phyloP scores from a whole-genome alignment of 2,797 vertebrate species.

The Silurus aristotelis region DNA sequence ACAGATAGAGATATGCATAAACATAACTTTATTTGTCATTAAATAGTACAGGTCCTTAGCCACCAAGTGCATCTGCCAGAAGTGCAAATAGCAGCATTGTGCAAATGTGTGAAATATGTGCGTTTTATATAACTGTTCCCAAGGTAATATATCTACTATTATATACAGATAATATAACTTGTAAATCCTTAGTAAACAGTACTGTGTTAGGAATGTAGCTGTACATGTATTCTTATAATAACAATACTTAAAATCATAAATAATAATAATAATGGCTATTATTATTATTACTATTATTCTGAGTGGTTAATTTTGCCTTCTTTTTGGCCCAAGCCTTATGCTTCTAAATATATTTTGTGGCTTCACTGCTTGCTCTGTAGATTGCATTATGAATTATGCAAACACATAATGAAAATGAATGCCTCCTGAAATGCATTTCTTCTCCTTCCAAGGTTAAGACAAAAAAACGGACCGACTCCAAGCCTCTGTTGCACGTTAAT shows the following conservation, averaged over 20 bases:
- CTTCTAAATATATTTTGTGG: neutral
- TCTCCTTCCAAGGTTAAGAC: conserved; percentile 14
- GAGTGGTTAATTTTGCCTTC: neutral
- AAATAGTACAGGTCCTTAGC: no score
- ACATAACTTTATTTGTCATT: no score
- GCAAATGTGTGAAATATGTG: no score
- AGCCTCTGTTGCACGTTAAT: neutral
- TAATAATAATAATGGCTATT: no score
- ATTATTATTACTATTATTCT: neutral
- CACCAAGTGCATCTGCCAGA: no score
- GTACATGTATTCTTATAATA: neutral
- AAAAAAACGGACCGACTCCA: conserved; percentile 23
- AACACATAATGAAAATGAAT: conserved; percentile 10
- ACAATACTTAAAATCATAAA: neutral
- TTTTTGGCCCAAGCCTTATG: neutral
- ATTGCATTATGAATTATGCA: conserved; percentile 22
- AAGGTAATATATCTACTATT: no score
- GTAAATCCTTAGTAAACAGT: no score
- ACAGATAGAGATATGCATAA: no score
- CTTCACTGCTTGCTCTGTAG: neutral
- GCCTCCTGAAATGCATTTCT: conserved; percentile 15
- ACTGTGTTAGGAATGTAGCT: no score
- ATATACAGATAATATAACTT: no score
- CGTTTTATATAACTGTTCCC: no score
- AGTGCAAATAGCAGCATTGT: no score